Base-by-base conservation (phyloP, 2,888 invertebrate species). In the Stictocephala bisonia region DNA sequence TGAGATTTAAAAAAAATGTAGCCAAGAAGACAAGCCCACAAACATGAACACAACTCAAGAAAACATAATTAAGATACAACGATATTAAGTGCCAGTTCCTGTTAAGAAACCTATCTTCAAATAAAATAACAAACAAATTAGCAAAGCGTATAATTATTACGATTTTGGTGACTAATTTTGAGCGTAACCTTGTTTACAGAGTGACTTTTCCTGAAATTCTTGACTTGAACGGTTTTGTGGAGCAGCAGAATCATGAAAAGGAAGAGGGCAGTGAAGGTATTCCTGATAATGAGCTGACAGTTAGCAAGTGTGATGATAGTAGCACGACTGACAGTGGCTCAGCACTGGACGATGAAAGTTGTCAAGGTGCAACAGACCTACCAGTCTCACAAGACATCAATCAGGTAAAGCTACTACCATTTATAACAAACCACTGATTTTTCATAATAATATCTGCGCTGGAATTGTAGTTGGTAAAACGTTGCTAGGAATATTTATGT, bases 161-260 rank as follows among this genome's bases (percentile, higher is more conserved):
- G n/a, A n/a, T n/a, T n/a, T n/a, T n/a, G 9, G 20, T 44, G 44
- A 20, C 20, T 27, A 40, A 24, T 29, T 48, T 48, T n/a, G 76
- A 11, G 11, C 7, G 7, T 35, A 35, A 11, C 35, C 77, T 74
- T 78, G 68, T 67, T 85, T 86, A 20, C 81, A 94, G 94, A 84
- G 92, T 95, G 75, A 90, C 91, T 2, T 95, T 95, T 83, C 93
- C 94, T 2, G 91, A 94, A 83, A 86, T 88, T 15, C 84, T 95
- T 58, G 91, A 95, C 83, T 84, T 95, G 79, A 95, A 94, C 82
- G 88, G 89, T 41, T 92, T 94, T 80, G 86, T 93, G 20, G 86
- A 85, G 53, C 82, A 79, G 48, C 80, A 79, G 50, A 82, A 81
- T 35, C 75, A 64, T 18, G 71, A 73, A 24, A 74, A 74, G 9